Base-by-base conservation (phyloP, 2,888 invertebrate genomes). In the Polydrusus tereticollis region DNA sequence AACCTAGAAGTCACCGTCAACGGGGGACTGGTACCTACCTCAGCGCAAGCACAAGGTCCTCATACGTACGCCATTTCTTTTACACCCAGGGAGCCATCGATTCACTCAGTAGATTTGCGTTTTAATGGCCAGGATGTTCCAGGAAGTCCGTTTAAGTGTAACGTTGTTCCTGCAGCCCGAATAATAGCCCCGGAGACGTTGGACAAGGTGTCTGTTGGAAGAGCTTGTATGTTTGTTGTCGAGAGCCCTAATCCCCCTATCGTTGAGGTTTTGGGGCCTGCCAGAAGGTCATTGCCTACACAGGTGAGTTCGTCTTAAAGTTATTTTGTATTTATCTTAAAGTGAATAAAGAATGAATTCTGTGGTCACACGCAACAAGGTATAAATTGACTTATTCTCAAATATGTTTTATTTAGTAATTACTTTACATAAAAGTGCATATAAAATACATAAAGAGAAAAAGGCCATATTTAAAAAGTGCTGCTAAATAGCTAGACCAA, bases 1-100 rank as follows among this genome's bases (percentile, higher is more conserved):
- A 99, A 99, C 86, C 88, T 99, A 47, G 99, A 99, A 86, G 99
- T 99, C 71, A 97, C 98, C 0, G 98, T 99, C 26, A 99, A 99
- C 83, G 97, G 98, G 6, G 99, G 99, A 0, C 90, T 97, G 73
- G 98, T 99, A 33, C 97, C 98, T 0, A 98, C 98, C 0, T 96
- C 96, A 21, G 98, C 98, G 10, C 97, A 98, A 83, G 97, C 97
- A 0, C 96, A 98, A 83, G 98, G 98, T 29, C 96, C 97, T 26
- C 96, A 97, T 83, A 95, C 95, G 0, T 98, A 98, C 85, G 96
- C 97, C 23, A 98, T 99, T 79, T 97, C 98, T 33, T 99, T 99
- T 86, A 95, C 97, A 7, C 99, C 99, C 0, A 90, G 96, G 47
- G 96, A 97, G 82, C 92, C 96, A 0, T 91, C 94, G 66, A 91